Base-by-base conservation (phyloP, 2,797 vertebrate species). In the Smutsia gigantea region DNA sequence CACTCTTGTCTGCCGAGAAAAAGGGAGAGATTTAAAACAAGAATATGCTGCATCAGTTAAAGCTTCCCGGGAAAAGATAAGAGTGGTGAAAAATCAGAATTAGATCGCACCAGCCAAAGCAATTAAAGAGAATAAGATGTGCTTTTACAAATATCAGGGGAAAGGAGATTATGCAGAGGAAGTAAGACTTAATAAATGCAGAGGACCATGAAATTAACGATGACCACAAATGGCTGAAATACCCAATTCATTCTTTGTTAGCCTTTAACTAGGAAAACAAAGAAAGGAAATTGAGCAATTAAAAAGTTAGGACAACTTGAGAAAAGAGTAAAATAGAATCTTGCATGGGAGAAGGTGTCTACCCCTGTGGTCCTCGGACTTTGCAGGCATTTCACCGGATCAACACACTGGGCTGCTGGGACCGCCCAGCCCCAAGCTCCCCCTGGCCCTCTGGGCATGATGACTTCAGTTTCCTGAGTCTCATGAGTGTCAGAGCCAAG, bases 161-260 rank as follows among this genome's bases (percentile, higher is more conserved):
- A 93, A 82, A 95, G 88, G 90, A 96, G 96, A 97, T 96, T 94
- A 97, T 87, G 53, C 79, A 91, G 86, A 95, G 95, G 97, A 97
- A 97, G 97, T 97, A 96, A 94, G 96, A 69, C 95, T 97, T 96
- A 96, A 97, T 96, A 97, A 97, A 97, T 94, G 96, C 97, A 98
- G 88, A 96, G 83, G 95, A 96, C 91, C 97, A 69, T 97, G 96
- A 98, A 98, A 98, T 98, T 97, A 97, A 96, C 17, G 69, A 94
- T 97, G 97, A 97, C 96, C 96, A 82, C 94, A 87, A 94, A 87
- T 0, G 61, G 31, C 93, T 92, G 61, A 78, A 78, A 94, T 69
- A 94, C 74, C 69, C 86, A 90, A 93, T 95, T 96, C 93, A 27
- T 83, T 97, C 94, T 97, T 90, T 93, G 91, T 93, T 96, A 95